phyloP scores from a whole-genome alignment of 1,140 invertebrate species.

The Lycorma delicatula region DNA sequence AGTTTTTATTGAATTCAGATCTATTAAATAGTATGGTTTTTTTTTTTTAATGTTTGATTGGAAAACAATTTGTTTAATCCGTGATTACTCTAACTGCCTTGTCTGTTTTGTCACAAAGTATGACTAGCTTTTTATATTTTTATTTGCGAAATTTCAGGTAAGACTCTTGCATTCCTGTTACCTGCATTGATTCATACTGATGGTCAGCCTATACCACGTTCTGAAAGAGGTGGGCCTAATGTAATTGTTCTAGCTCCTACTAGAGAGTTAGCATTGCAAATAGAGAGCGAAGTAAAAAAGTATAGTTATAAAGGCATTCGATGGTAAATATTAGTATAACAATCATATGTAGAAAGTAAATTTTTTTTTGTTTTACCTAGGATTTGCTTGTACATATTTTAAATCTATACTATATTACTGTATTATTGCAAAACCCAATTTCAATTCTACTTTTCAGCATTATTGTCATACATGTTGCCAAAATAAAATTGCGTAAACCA shows the following conservation, averaged over 20 bases:
- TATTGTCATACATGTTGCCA: no score
- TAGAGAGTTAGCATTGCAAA: conserved; percentile 82
- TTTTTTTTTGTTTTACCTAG: background rate
- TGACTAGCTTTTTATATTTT: no score
- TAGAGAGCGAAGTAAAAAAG: conserved; percentile 80
- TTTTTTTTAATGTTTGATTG: no score
- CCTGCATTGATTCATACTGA: conserved; percentile 87
- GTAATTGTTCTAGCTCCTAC: conserved; percentile 84
- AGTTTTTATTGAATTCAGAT: no score
- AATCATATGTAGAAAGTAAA: background rate
- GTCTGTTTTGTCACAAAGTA: no score
- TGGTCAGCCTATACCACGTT: conserved; percentile 56
- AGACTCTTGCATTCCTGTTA: conserved; percentile 83
- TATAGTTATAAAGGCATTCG: conserved; percentile 76
- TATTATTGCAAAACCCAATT: no score
- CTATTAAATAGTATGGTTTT: no score
- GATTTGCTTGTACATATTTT: background rate
- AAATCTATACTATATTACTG: background rate
- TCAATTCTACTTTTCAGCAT: no score
- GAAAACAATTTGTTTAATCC: no score
- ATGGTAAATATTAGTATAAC: conserved; percentile 63
- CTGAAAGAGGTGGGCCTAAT: conserved; percentile 66
- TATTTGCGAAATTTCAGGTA: conserved; percentile 48
- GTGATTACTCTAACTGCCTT: no score
- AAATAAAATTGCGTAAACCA: no score